These are phyloP conservation scores for Synaphobranchus kaupii DNA, from an alignment of 2,797 vertebrate species.

Conservation along the genomic window DNA sequence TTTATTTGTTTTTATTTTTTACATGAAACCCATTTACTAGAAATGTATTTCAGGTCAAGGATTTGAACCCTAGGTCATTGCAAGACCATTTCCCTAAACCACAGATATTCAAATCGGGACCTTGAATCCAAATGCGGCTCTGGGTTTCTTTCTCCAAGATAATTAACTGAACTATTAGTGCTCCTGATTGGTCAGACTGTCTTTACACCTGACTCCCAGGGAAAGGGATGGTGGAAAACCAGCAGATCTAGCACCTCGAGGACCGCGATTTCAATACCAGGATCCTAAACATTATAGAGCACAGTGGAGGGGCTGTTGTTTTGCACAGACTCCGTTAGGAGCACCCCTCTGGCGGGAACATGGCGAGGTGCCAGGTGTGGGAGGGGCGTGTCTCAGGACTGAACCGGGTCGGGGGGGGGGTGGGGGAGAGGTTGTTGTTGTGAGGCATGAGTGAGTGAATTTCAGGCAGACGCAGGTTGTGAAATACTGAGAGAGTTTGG, in stretches of 20 bases:
- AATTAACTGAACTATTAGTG: too few species aligned
- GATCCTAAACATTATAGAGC: not conserved
- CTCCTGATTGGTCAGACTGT: too few species aligned
- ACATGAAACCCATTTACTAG: not conserved
- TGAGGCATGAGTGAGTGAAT: not conserved
- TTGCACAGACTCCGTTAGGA: not conserved
- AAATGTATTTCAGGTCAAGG: too few species aligned
- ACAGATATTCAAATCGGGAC: too few species aligned
- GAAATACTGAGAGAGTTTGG: not conserved
- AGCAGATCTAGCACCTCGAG: too few species aligned
- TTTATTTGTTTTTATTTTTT: not conserved
- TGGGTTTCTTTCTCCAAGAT: too few species aligned
- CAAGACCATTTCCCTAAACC: too few species aligned
- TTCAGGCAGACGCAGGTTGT: not conserved
- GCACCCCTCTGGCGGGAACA: not conserved
- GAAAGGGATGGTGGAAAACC: too few species aligned
- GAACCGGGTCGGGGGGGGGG: not conserved
- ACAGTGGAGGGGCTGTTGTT: not conserved
- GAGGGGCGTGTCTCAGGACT: not conserved
- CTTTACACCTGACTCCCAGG: too few species aligned
- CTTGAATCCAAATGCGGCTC: too few species aligned
- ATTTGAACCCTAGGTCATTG: too few species aligned
- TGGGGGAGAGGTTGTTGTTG: not conserved
- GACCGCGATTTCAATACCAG: too few species aligned
- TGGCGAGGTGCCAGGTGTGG: not conserved